Evolutionary conservation across 53 echinoderm and acorn worm genomes (phyloP).

Genomic region (Zoroaster sp.): DNA sequence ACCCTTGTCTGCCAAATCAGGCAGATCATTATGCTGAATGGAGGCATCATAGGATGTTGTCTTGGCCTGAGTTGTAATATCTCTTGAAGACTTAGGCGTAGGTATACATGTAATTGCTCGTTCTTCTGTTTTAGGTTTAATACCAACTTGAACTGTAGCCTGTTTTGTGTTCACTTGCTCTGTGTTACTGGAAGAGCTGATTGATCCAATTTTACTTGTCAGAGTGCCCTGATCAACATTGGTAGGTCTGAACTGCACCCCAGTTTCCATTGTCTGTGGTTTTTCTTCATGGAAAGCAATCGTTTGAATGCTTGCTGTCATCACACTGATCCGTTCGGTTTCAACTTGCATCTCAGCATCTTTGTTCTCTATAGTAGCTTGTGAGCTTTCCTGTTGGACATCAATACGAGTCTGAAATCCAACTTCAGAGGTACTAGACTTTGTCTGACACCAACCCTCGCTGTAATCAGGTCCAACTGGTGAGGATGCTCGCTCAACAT

Average conservation of each 20-base stretch:
- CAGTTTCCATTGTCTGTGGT: neutral
- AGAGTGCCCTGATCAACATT: neutral
- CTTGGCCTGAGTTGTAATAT: neutral
- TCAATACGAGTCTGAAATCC: too few relatives aligned
- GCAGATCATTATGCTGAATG: neutral
- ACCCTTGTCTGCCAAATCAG: neutral
- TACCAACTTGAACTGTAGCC: neutral
- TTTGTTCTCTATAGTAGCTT: too few relatives aligned
- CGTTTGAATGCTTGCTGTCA: too few relatives aligned
- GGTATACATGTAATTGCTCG: neutral
- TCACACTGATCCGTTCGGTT: too few relatives aligned
- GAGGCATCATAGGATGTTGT: neutral
- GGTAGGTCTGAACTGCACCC: neutral
- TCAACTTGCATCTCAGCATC: too few relatives aligned
- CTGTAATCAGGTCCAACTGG: constrained; percentile 2
- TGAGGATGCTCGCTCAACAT: constrained; percentile 40
- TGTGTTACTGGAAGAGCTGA: neutral
- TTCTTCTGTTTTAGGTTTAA: neutral
- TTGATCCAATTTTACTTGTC: neutral
- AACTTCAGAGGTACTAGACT: neutral
- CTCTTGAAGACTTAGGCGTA: neutral
- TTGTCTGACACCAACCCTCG: constrained; percentile 20
- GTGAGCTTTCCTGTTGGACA: too few relatives aligned
- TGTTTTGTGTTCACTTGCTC: neutral
- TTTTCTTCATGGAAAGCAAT: neutral